Percentiles rank a stretch among this genome's conserved stretches.
These are phyloP conservation scores for Heliconius eleuchia DNA, from an alignment of 1,140 invertebrate species.

Conservation along the genomic window DNA sequence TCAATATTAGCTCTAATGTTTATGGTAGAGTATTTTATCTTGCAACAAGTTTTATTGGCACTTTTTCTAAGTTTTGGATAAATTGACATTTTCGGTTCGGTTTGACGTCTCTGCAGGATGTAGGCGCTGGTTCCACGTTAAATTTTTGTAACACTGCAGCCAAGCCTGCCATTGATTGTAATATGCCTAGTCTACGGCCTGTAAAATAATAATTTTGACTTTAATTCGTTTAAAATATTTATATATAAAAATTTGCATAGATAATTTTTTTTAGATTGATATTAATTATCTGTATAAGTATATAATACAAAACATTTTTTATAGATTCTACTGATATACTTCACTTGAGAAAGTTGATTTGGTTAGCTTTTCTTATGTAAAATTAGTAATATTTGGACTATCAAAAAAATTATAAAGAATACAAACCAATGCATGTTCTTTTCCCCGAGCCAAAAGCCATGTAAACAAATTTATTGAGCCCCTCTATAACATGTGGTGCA, in stretches of 20 bases:
- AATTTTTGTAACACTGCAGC: constrained; percentile 60
- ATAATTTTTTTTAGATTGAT: too few relatives aligned
- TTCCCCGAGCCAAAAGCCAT: constrained; percentile 40
- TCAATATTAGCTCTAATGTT: not conserved
- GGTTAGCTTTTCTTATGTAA: not conserved
- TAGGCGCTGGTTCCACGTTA: not conserved
- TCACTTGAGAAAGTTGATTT: not conserved
- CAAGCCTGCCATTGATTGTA: constrained; percentile 61
- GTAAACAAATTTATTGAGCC: constrained; percentile 21
- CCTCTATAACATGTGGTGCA: constrained; percentile 6
- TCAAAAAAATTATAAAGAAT: not conserved
- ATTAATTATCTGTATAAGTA: too few relatives aligned
- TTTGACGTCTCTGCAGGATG: not conserved
- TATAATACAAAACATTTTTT: too few relatives aligned
- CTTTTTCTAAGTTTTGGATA: not conserved
- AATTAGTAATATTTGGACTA: not conserved
- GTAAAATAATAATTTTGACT: constrained; percentile 7
- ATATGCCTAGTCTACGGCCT: constrained; percentile 56
- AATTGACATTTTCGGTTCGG: not conserved
- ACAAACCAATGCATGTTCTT: constrained; percentile 42
- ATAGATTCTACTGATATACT: too few relatives aligned
- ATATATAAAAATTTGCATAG: too few relatives aligned
- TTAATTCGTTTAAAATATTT: not conserved
- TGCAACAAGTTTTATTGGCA: not conserved
- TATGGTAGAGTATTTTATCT: not conserved